A percentile compares a stretch with the other conserved stretches of the same genome.
Evolutionary conservation across 2,888 invertebrate species (phyloP).

Genomic region (Lacanobia wlatinum): DNA sequence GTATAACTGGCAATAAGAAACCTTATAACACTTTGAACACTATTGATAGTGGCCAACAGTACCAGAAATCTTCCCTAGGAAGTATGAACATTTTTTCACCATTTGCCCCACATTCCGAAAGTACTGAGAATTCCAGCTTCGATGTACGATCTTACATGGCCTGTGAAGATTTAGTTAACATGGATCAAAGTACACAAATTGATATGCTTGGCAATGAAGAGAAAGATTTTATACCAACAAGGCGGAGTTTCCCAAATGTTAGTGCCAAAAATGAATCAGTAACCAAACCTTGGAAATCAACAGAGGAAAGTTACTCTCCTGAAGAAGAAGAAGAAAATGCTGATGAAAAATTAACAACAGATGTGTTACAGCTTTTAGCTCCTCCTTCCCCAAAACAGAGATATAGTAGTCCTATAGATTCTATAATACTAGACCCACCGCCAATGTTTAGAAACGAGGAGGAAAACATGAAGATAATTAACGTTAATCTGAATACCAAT

Average conservation of each 20-base stretch:
- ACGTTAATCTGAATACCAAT: slow-evolving; percentile 83
- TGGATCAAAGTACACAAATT: slow-evolving; percentile 91
- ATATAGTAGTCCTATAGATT: slow-evolving; percentile 76
- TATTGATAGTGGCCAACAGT: slow-evolving; percentile 64
- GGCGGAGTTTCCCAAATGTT: slow-evolving; percentile 93
- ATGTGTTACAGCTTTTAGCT: slow-evolving; percentile 80
- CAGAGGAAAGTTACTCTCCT: slow-evolving; percentile 81
- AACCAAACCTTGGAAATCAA: slow-evolving; percentile 86
- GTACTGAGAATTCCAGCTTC: slow-evolving; percentile 91
- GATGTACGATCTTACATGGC: slow-evolving; percentile 91
- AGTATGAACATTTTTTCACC: slow-evolving; percentile 67
- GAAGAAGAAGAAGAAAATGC: slow-evolving; percentile 73
- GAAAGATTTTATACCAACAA: slow-evolving; percentile 84
- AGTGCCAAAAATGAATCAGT: slow-evolving; percentile 85
- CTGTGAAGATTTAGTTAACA: slow-evolving; percentile 93
- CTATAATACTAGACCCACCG: slow-evolving; percentile 90
- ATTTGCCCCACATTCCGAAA: slow-evolving; percentile 91
- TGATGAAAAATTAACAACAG: slow-evolving; percentile 70
- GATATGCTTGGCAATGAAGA: slow-evolving; percentile 80
- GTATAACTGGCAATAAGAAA: slow-evolving; percentile 64
- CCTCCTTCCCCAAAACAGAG: slow-evolving; percentile 84
- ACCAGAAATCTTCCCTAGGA: slow-evolving; percentile 68
- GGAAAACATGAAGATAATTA: slow-evolving; percentile 85
- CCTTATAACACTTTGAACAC: slow-evolving; percentile 64
- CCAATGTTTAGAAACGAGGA: slow-evolving; percentile 91